Conservation (phyloP, 2,888 invertebrate genomes). For the Patella ulyssiponensis region DNA sequence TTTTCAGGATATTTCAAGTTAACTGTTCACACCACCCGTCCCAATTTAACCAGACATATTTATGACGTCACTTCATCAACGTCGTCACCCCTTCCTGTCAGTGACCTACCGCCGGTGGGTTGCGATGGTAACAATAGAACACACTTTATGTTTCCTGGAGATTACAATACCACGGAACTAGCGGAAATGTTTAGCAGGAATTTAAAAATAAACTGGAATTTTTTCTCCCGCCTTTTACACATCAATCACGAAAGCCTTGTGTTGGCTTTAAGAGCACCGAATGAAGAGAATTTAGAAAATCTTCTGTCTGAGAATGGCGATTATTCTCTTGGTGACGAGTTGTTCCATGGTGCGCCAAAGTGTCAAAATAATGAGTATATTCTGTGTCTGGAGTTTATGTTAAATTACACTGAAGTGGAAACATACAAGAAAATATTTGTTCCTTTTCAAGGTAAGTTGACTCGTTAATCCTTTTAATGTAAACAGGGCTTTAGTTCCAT, state of each 20-base stretch:
- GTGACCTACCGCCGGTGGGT: too few species aligned
- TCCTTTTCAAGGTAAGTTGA: conserved; percentile 4
- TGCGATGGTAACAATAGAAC: background rate
- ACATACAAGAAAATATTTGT: background rate
- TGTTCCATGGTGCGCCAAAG: too few species aligned
- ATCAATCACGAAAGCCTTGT: background rate
- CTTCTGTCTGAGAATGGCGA: background rate
- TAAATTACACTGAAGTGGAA: background rate
- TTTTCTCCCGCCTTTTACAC: background rate
- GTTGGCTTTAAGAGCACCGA: background rate
- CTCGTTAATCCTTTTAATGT: too few species aligned
- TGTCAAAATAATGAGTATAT: background rate
- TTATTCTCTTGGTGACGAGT: background rate
- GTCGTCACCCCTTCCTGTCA: too few species aligned
- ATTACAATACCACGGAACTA: background rate
- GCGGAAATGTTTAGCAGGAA: background rate
- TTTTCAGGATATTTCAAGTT: background rate
- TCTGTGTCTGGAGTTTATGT: background rate
- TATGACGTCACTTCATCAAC: too few species aligned
- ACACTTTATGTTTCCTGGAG: background rate
- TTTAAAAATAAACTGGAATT: background rate
- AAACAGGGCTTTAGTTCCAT: too few species aligned
- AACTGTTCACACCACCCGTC: background rate
- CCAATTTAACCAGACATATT: too few species aligned
- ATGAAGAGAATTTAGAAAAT: background rate